phyloP scores from a whole-genome alignment of 2,113 vertebrate species.

The Thamnaconus septentrionalis region DNA sequence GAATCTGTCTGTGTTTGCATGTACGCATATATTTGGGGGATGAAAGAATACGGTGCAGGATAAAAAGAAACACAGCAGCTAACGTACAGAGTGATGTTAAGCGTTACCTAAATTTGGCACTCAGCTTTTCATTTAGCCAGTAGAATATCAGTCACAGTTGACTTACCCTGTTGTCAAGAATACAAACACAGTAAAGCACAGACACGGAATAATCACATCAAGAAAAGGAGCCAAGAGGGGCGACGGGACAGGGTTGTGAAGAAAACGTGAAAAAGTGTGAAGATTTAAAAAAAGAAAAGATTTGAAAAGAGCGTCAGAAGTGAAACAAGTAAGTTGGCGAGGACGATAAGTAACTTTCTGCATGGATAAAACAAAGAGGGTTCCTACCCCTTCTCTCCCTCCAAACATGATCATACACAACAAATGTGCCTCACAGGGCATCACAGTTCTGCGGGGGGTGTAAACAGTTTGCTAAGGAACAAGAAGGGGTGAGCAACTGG shows the following conservation, averaged over 20 bases:
- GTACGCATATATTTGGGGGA: constrained; percentile 23
- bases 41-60: constrained; percentile 35
- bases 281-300: background rate
- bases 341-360: constrained; percentile 1
- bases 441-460: constrained; percentile 73
- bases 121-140: constrained; percentile 71
- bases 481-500: constrained; percentile 45
- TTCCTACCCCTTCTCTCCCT: constrained; percentile 36
- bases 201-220: constrained; percentile 60
- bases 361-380: constrained; percentile 29
- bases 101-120: constrained; percentile 68
- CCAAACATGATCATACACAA: constrained; percentile 48
- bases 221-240: constrained; percentile 56
- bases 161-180: constrained; percentile 77
- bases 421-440: constrained; percentile 47
- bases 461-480: constrained; percentile 69
- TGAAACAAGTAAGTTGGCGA: background rate
- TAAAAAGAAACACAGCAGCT: constrained; percentile 54
- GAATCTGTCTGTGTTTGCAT: constrained; percentile 17
- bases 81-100: constrained; percentile 56
- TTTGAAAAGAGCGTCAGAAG: too few relatives aligned
- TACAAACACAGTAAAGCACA: constrained; percentile 72
- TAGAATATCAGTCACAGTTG: constrained; percentile 69
- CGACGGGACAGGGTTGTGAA: constrained; percentile 1
- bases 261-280: constrained; percentile 11